Percentiles rank a stretch among this genome's conserved stretches.
Evolutionary conservation across 2,797 vertebrate genomes (phyloP).

Genomic region (Brachyalestes nurse): DNA sequence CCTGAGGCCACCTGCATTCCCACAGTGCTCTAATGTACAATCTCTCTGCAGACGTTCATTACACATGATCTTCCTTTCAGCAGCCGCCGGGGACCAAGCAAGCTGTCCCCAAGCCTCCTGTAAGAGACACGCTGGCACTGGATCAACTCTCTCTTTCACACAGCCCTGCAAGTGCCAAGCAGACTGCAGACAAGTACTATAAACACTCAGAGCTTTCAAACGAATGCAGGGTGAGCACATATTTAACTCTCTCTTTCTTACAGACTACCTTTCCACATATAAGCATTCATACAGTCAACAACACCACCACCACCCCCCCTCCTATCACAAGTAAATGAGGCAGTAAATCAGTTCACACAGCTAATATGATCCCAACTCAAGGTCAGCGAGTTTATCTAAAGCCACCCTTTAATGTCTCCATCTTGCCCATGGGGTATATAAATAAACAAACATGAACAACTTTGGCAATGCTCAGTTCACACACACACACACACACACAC

Average conservation of each 20-base stretch:
- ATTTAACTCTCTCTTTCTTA: conserved; percentile 2
- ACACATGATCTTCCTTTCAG: conserved; percentile 61
- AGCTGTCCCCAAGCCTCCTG: conserved; percentile 64
- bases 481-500: conserved; percentile 13
- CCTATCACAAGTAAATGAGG: conserved; percentile 25
- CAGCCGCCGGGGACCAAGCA: conserved; percentile 68
- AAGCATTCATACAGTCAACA: neutral
- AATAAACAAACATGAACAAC: conserved; percentile 46
- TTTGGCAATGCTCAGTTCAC: conserved; percentile 27
- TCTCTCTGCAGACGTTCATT: conserved; percentile 66
- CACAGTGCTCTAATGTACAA: conserved; percentile 68
- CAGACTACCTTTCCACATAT: neutral
- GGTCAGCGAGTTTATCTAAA: conserved; percentile 29
- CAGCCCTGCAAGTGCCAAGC: conserved; percentile 58
- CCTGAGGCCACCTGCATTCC: conserved; percentile 72
- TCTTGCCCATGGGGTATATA: conserved; percentile 26
- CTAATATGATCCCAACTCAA: conserved; percentile 37
- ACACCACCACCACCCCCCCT: neutral
- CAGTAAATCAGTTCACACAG: conserved; percentile 41
- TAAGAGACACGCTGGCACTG: conserved; percentile 64
- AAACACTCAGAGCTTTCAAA: conserved; percentile 19
- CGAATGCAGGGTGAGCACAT: neutral
- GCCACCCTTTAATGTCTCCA: conserved; percentile 42
- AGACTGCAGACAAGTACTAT: conserved; percentile 34
- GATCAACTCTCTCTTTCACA: conserved; percentile 57